phyloP scores from a whole-genome alignment of 2,797 vertebrate species.

The Darevskia nairensis region DNA sequence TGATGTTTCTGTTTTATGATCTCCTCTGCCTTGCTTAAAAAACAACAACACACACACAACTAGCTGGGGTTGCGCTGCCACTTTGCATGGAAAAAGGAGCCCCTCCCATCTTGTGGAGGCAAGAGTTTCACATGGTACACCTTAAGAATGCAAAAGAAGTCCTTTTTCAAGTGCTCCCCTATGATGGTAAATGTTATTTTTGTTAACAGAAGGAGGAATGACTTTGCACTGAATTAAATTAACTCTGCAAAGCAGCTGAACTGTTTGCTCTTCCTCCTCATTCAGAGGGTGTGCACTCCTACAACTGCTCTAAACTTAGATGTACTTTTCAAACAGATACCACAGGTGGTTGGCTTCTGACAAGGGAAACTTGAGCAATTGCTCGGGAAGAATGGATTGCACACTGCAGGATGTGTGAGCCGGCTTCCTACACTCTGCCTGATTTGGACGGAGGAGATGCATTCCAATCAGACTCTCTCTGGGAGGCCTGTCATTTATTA shows the following conservation, averaged over 20 bases:
- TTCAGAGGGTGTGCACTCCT: not conserved
- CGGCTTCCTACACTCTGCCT: not conserved
- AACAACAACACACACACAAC: too few relatives aligned
- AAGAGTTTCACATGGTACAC: not conserved
- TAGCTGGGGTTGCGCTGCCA: not conserved
- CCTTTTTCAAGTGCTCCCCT: not conserved
- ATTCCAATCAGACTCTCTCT: not conserved
- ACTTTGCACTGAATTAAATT: not conserved
- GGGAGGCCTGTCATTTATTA: slow-evolving; percentile 30
- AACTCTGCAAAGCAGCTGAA: slow-evolving; percentile 4
- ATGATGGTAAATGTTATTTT: rapidly evolving
- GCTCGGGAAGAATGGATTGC: not conserved
- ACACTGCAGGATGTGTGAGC: not conserved
- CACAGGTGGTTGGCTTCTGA: not conserved
- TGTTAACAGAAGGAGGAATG: slow-evolving; percentile 18
- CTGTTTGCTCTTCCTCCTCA: not conserved
- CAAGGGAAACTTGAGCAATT: not conserved
- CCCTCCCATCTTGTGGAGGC: too few relatives aligned
- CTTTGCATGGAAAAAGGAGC: not conserved
- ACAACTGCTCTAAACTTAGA: not conserved
- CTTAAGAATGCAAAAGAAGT: not conserved
- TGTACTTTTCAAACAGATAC: not conserved
- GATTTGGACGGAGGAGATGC: not conserved
- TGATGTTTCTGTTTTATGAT: not conserved
- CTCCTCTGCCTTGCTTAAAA: not conserved